Conservation (phyloP, 1,140 invertebrate species). For the Vollenhovia emeryi region DNA sequence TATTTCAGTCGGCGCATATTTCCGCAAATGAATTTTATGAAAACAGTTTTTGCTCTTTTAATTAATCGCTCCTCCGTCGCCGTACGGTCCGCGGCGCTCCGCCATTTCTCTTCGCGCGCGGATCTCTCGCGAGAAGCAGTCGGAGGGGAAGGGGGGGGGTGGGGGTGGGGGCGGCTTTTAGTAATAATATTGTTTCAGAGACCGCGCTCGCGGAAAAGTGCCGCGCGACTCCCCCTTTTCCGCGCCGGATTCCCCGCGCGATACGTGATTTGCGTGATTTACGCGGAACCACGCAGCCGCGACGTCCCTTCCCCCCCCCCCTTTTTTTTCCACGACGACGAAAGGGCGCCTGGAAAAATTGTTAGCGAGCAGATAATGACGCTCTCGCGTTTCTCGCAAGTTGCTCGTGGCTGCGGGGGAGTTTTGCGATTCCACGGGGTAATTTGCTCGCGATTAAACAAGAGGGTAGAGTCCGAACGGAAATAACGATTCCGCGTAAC, state of each 20-base stretch:
- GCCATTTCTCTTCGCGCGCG: conserved; percentile 14
- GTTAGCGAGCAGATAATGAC: conserved; percentile 45
- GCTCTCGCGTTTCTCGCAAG: conserved; percentile 41
- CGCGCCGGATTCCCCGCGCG: conserved; percentile 8
- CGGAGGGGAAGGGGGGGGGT: too few relatives aligned
- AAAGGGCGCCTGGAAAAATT: conserved; percentile 51
- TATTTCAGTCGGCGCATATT: conserved; percentile 85
- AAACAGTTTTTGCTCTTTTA: conserved; percentile 86
- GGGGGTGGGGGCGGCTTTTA: conserved; percentile 63
- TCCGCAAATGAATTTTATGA: conserved; percentile 85
- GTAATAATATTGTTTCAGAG: conserved; percentile 74
- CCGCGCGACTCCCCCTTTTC: conserved; percentile 36
- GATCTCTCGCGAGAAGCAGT: conserved; percentile 45
- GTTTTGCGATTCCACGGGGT: conserved; percentile 37
- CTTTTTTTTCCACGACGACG: background rate
- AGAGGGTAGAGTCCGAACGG: conserved; percentile 3
- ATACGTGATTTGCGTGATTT: conserved; percentile 64
- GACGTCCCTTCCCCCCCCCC: background rate
- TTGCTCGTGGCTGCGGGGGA: conserved; percentile 27
- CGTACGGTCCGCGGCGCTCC: background rate
- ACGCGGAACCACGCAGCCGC: background rate
- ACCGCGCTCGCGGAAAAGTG: conserved; percentile 32
- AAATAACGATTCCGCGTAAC: conserved; percentile 41
- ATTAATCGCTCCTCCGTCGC: conserved; percentile 82
- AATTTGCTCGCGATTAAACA: conserved; percentile 50